Percentiles rank a stretch among this genome's conserved stretches.
phyloP scores from a whole-genome alignment of 2,888 invertebrate genomes.

The Sthenelais limicola region DNA sequence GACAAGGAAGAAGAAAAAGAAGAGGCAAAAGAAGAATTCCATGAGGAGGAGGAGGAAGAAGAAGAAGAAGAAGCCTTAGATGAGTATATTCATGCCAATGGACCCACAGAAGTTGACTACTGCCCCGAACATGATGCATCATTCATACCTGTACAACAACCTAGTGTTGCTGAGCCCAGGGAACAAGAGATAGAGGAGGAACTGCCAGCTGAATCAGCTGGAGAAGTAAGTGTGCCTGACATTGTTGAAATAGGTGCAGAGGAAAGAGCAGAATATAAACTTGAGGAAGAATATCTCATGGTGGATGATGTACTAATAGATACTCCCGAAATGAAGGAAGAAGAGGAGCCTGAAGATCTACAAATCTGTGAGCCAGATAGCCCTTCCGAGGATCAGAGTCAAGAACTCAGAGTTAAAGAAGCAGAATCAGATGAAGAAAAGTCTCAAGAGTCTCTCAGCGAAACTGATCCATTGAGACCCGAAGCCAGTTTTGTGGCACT shows the following conservation, averaged over 20 bases:
- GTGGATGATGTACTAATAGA: too few species aligned
- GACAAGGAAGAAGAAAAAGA: too few species aligned
- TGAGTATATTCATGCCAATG: constrained; percentile 67
- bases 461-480: constrained; percentile 24
- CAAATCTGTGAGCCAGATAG: too few species aligned
- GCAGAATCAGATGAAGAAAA: constrained; percentile 11
- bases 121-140: constrained; percentile 70
- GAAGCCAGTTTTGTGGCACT: too few species aligned
- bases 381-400: background rate
- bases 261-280: background rate
- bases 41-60: constrained; percentile 29
- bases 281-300: background rate
- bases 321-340: too few species aligned
- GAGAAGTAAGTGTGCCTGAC: constrained; percentile 19
- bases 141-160: constrained; percentile 16
- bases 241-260: background rate
- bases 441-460: background rate
- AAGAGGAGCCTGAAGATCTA: too few species aligned
- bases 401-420: background rate
- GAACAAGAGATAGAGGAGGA: constrained; percentile 14
- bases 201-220: constrained; percentile 19
- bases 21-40: constrained; percentile 44
- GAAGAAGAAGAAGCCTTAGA: constrained; percentile 27
- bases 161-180: background rate
- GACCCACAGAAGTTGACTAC: constrained; percentile 75